A percentile compares a stretch with the other conserved stretches of the same genome.
These are phyloP conservation scores for Polydrusus cervinus DNA, from an alignment of 2,888 invertebrate species.

Conservation along the genomic window DNA sequence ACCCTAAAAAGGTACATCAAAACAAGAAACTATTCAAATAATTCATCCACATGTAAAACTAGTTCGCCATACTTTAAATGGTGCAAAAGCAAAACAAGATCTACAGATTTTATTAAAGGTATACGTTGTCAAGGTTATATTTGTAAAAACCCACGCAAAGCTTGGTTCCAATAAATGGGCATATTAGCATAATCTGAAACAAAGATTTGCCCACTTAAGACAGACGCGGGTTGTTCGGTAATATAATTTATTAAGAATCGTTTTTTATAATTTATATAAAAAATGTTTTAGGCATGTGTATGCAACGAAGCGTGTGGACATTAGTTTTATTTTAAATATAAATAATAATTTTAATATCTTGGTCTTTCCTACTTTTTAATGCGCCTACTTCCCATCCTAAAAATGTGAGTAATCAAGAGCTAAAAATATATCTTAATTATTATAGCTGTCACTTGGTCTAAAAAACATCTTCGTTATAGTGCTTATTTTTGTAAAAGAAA, in stretches of 20 bases:
- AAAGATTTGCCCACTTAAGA: conserved; percentile 9
- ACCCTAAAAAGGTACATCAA: too few species aligned
- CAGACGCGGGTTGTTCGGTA: neutral
- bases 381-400: too few species aligned
- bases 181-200: conserved; percentile 3
- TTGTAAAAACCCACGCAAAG: conserved; percentile 3
- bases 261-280: neutral
- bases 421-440: too few species aligned
- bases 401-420: too few species aligned
- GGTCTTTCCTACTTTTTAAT: too few species aligned
- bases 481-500: too few species aligned
- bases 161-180: neutral
- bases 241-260: neutral
- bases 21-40: too few species aligned
- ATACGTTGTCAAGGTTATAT: conserved; percentile 5
- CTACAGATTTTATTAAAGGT: neutral
- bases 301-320: conserved; percentile 5
- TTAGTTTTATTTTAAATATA: neutral
- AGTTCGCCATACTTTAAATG: neutral
- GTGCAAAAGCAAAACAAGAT: conserved; percentile 8
- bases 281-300: neutral
- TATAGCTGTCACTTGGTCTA: too few species aligned
- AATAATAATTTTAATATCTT: neutral
- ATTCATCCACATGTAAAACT: too few species aligned
- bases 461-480: too few species aligned